Conservation (phyloP, 2,797 vertebrate species). For the Staurois parvus region DNA sequence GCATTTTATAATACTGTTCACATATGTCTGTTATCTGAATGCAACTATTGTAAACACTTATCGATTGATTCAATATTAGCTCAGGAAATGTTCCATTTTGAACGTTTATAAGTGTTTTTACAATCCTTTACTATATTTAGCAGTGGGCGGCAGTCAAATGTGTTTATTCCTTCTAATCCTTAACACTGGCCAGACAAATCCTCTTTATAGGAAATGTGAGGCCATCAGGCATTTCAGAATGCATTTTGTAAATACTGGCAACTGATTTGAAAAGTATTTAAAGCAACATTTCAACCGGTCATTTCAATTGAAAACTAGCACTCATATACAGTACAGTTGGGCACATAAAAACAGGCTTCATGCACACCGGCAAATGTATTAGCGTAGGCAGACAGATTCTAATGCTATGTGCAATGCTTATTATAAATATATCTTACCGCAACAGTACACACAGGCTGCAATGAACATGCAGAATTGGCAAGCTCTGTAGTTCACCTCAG, state of each 20-base stretch:
- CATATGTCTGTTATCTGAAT: not conserved
- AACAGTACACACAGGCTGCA: no score
- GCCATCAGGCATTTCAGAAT: conserved; percentile 30
- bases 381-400: not conserved
- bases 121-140: not conserved
- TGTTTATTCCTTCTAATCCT: conserved; percentile 8
- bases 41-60: not conserved
- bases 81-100: not conserved
- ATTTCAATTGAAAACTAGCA: not conserved
- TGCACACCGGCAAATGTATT: not conserved
- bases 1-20: not conserved
- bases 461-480: not conserved
- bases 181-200: not conserved
- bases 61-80: conserved; percentile 9
- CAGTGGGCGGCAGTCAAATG: not conserved
- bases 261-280: not conserved
- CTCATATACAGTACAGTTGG: not conserved
- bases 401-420: not conserved
- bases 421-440: not conserved
- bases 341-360: not conserved
- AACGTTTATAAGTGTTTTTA: not conserved
- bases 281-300: not conserved
- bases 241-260: not conserved
- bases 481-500: not conserved
- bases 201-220: not conserved